Evolutionary conservation across 1,140 invertebrate genomes (phyloP).

Genomic region (Zaprionus taronus): DNA sequence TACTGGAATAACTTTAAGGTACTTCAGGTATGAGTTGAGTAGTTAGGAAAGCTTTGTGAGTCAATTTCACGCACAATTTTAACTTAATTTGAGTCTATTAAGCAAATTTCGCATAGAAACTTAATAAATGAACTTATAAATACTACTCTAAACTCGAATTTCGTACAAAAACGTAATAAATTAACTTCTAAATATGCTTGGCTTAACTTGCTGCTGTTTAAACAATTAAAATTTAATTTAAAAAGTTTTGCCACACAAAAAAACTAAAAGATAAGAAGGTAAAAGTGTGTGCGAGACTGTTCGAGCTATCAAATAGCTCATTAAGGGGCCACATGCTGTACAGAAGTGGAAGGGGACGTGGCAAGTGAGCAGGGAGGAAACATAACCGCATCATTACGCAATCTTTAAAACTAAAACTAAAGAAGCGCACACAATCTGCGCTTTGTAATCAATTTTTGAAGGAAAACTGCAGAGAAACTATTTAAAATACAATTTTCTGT

Average conservation of each 20-base stretch:
- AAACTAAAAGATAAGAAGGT: slow-evolving; percentile 5
- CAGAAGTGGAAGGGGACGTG: slow-evolving; percentile 14
- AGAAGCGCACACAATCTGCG: slow-evolving; percentile 19
- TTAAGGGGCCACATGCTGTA: slow-evolving; percentile 69
- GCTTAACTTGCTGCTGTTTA: slow-evolving; percentile 56
- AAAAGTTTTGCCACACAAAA: slow-evolving; percentile 61
- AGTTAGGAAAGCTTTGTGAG: neutral
- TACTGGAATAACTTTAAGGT: slow-evolving; percentile 7
- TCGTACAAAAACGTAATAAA: neutral
- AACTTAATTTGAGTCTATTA: neutral
- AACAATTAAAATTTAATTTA: slow-evolving; percentile 78
- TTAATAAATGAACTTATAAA: neutral
- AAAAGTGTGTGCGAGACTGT: slow-evolving; percentile 8
- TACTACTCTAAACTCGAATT: neutral
- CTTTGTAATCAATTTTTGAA: slow-evolving; percentile 45
- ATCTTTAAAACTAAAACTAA: slow-evolving; percentile 43
- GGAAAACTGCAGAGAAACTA: slow-evolving; percentile 61
- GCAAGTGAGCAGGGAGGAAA: too few relatives aligned
- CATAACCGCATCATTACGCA: slow-evolving; percentile 62
- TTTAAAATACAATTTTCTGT: slow-evolving; percentile 78
- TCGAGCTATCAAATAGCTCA: slow-evolving; percentile 58
- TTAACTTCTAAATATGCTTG: neutral
- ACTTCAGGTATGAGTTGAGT: neutral
- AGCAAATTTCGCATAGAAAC: neutral
- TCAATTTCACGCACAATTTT: neutral